Evolutionary conservation across 2,888 invertebrate genomes (phyloP), one percentile per base, ranked within the genome.

Genomic region (Altica lythri): DNA sequence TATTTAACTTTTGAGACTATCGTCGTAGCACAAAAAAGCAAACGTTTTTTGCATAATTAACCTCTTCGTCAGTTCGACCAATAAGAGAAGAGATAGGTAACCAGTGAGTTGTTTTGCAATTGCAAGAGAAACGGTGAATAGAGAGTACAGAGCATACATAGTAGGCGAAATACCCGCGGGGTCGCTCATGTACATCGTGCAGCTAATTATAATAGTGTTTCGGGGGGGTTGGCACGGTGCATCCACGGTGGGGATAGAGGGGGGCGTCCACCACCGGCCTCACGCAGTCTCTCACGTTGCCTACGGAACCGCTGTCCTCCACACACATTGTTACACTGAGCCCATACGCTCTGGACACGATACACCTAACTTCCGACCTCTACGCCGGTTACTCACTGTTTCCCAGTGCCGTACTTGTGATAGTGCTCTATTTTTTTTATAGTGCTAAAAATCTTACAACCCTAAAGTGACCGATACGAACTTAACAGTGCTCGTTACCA

Each of bases 231-330:
- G 73, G 73, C 69, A 68, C 49, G 69, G 72, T 72, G 73, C 72
- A 72, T 69, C 71, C 68, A 38, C 71, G 70, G 73, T 71, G 72
- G 72, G 74, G 73, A 70, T 69, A 71, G 70, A 70, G 72, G 74
- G 70, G 55, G 52, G 73, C 72, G 72, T 71, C 73, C 74, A 75
- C 74, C 72, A 70, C 71, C 76, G 74, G 71, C 75, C 75, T 71
- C 74, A 76, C 75, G 76, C 76, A 76, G 73, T 75, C 74, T 75
- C 73, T 72, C 71, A 70, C 71, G 72, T 70, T 70, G 72, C 72
- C 73, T 70, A 74, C 77, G 75, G 77, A 75, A 77, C 77, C 76
- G 77, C 72, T 72, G 71, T 71, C 73, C 73, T 68, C 69, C 68
- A 67, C 68, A 62, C 65, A 59, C 71, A 72, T 72, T 74, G 74